Base-by-base conservation (phyloP, 2,113 vertebrate genomes). In the Lycaon pictus region DNA sequence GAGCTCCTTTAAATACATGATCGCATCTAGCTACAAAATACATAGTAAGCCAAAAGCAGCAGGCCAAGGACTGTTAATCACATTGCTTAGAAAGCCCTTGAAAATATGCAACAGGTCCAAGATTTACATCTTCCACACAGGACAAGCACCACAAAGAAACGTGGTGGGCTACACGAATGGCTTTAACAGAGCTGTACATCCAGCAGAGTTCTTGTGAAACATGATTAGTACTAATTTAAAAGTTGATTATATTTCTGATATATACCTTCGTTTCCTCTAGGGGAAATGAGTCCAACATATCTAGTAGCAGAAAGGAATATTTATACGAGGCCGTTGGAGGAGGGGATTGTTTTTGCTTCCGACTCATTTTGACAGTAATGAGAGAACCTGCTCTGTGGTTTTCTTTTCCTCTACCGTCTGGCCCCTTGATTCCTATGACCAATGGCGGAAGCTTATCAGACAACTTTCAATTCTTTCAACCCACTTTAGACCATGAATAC, bases 11-110 rank as follows among this genome's bases (percentile, higher is more conserved):
- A 62, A 92, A 90, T 87, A 92, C 85, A 37, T 32, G 90, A 72
- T 43, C 93, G 92, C 95, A 85, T 96, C 93, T 97, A 98, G 95
- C 95, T 93, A 94, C 74, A 95, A 95, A 89, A 90, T 80, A 95
- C 63, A 84, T 2, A 91, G 63, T 63, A 95, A 98, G 96, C 95
- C 51, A 35, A 90, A 96, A 97, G 97, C 96, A 97, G 97, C 96
- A 98, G 96, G 93, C 96, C 93, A 96, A 94, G 97, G 79, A 96
- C 95, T 96, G 71, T 98, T 96, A 90, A 86, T 98, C 79, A 93
- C 89, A 60, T 95, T 96, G 82, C 97, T 82, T 96, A 96, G 92
- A 97, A 97, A 98, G 98, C 98, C 98, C 98, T 98, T 96, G 97
- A 97, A 97, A 96, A 97, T 88, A 97, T 86, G 96, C 97, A 98